Conservation (phyloP, 2,888 invertebrate genomes). For the Phytoseiulus persimilis region DNA sequence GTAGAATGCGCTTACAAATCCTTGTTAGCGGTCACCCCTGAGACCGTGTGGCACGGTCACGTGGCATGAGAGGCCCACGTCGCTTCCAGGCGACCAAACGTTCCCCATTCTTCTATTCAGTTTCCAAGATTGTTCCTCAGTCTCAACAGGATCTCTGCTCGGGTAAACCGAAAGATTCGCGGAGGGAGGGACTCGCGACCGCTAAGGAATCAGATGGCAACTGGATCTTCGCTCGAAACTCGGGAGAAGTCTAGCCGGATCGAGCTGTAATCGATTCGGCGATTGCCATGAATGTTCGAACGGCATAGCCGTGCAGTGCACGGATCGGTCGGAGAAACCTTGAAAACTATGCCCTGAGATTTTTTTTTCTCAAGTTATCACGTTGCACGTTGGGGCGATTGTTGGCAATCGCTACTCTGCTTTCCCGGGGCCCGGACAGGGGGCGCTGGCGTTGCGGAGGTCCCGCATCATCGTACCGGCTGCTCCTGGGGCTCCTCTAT, state of each 20-base stretch:
- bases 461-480: neutral
- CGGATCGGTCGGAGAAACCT: neutral
- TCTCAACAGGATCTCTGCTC: too few relatives aligned
- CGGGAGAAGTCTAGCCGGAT: too few relatives aligned
- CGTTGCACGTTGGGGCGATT: neutral
- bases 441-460: neutral
- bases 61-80: neutral
- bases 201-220: too few relatives aligned
- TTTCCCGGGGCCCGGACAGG: neutral
- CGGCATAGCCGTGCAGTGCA: neutral
- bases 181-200: too few relatives aligned
- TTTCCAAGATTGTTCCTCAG: too few relatives aligned
- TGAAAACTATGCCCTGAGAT: neutral
- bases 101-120: too few relatives aligned
- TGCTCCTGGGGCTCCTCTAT: constrained; percentile 5
- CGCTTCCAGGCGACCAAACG: neutral
- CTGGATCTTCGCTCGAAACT: too few relatives aligned
- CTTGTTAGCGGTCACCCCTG: neutral
- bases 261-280: too few relatives aligned
- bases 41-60: neutral
- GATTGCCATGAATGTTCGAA: too few relatives aligned
- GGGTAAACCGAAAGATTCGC: too few relatives aligned
- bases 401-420: neutral
- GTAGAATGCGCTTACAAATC: too few relatives aligned
- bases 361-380: neutral